Conservation (phyloP, 2,113 vertebrate genomes). For the Dendrocopos noguchii region DNA sequence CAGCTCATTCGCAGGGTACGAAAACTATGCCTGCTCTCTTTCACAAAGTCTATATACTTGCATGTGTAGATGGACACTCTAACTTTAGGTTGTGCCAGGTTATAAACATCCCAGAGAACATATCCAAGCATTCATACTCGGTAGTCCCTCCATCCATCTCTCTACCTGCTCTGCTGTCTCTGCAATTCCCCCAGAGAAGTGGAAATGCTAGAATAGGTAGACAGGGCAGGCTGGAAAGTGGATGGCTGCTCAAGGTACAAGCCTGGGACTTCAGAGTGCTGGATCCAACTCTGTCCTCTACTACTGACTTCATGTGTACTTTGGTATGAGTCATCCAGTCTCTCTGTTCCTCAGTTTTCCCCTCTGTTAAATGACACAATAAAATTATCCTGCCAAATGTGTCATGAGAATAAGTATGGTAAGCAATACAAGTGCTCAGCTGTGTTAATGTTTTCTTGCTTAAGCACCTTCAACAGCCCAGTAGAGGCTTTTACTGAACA, state of each 20-base stretch:
- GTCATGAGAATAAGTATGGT: not conserved
- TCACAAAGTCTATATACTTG: not conserved
- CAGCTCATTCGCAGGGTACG: not conserved
- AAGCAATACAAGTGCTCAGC: not conserved
- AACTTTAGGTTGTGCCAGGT: not conserved
- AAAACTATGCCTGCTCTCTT: not conserved
- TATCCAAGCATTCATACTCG: not conserved
- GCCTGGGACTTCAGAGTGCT: not conserved
- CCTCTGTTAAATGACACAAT: not conserved
- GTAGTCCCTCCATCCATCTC: not conserved
- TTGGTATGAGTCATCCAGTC: not conserved
- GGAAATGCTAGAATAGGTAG: not conserved
- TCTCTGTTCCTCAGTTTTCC: not conserved
- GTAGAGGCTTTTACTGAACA: not conserved
- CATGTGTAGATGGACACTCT: not conserved
- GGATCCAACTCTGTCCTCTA: not conserved
- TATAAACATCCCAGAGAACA: not conserved
- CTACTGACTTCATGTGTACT: not conserved
- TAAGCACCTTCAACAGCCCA: not conserved
- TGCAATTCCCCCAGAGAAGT: not conserved
- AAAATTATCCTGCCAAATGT: not conserved
- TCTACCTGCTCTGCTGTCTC: not conserved
- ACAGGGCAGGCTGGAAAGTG: not conserved
- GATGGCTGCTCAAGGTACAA: not conserved
- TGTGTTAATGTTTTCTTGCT: not conserved